phyloP scores from a whole-genome alignment of 2,113 vertebrate species.

The Barnardius zonarius region DNA sequence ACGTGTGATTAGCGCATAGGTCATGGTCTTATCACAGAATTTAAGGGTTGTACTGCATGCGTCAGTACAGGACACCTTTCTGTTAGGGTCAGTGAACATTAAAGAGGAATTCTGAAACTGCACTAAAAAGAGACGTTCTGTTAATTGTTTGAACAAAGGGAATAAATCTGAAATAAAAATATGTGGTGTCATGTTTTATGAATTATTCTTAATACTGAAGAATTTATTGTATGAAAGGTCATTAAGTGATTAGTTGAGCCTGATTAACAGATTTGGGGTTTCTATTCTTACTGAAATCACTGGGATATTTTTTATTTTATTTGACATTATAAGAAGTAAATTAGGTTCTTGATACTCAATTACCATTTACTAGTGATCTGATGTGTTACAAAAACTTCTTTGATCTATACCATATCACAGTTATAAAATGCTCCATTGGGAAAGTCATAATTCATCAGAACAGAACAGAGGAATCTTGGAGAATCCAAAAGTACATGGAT shows the following conservation, averaged over 20 bases:
- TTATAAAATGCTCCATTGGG: neutral
- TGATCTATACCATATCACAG: neutral
- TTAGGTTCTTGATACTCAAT: neutral
- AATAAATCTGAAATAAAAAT: neutral
- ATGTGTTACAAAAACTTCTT: neutral
- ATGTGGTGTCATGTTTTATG: neutral
- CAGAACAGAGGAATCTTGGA: neutral
- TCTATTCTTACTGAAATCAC: neutral
- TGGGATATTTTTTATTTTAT: neutral
- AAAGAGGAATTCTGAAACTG: neutral
- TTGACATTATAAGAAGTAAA: neutral
- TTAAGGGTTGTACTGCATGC: fast-evolving
- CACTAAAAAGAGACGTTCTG: neutral
- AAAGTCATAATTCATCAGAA: neutral
- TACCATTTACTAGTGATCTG: neutral
- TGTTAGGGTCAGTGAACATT: neutral
- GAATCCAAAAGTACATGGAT: neutral
- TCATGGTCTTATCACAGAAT: neutral
- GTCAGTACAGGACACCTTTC: neutral
- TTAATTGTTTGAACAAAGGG: neutral
- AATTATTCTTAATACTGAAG: neutral
- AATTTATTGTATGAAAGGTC: neutral
- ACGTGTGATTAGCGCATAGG: neutral
- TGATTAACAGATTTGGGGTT: neutral
- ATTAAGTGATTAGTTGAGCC: neutral